Percentiles rank a stretch among this genome's conserved stretches.
Evolutionary conservation across 2,113 vertebrate species (phyloP).

Genomic region (Gnathochromis pfefferi): DNA sequence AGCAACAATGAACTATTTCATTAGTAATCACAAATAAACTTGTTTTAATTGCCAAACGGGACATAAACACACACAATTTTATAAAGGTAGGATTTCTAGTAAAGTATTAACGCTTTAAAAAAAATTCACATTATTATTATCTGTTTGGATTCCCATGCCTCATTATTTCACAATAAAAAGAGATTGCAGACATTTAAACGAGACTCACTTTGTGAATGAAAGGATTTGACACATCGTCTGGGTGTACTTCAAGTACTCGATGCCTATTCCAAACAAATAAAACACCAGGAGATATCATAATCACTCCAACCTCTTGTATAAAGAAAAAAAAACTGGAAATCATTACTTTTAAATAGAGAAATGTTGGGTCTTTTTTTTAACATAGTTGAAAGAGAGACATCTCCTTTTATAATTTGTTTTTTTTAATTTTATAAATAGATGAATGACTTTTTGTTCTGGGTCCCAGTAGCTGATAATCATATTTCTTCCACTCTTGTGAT

Average conservation of each 20-base stretch:
- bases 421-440: slow-evolving; percentile 9
- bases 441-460: slow-evolving; percentile 40
- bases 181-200: not conserved
- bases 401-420: not conserved
- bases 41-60: not conserved
- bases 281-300: slow-evolving; percentile 19
- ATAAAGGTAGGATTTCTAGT: not conserved
- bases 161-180: not conserved
- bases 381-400: slow-evolving; percentile 40
- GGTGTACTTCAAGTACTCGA: not conserved
- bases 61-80: not conserved
- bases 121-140: not conserved
- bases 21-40: not conserved
- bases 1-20: not conserved
- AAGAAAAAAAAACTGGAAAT: slow-evolving; percentile 25
- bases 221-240: not conserved
- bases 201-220: slow-evolving; percentile 21
- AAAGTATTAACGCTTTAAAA: not conserved
- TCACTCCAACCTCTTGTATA: slow-evolving; percentile 23
- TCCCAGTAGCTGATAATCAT: not conserved
- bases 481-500: not conserved
- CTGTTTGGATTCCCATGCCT: not conserved
- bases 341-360: slow-evolving; percentile 35
- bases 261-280: not conserved
- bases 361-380: not conserved